These are phyloP conservation scores for Lophius americanus DNA, from an alignment of 2,797 vertebrate genomes.

Conservation along the genomic window DNA sequence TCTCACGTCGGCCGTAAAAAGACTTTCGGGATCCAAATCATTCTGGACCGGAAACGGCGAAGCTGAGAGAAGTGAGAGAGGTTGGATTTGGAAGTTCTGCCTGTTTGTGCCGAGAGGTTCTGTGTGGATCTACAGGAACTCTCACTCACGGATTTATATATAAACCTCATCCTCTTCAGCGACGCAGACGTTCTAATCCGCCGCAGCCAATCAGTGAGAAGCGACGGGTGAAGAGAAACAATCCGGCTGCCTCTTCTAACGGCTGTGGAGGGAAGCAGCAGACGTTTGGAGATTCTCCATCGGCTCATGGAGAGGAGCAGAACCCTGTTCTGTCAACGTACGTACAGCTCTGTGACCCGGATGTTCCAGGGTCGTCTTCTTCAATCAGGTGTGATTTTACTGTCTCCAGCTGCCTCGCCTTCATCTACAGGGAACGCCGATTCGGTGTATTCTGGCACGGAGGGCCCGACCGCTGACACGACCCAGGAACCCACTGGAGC, in stretches of 20 bases:
- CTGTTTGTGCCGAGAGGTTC: conserved; percentile 36
- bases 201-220: conserved; percentile 74
- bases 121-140: conserved; percentile 18
- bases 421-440: no score
- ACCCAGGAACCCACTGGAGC: no score
- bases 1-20: conserved; percentile 79
- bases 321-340: conserved; percentile 1
- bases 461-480: no score
- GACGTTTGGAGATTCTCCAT: conserved; percentile 44
- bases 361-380: not conserved
- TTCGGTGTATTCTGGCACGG: no score
- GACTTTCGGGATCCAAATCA: conserved; percentile 78
- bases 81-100: not conserved
- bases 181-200: conserved; percentile 65
- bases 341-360: not conserved
- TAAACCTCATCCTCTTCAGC: conserved; percentile 39
- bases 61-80: conserved; percentile 43
- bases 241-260: conserved; percentile 60
- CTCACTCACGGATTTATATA: conserved; percentile 5
- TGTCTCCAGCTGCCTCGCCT: no score
- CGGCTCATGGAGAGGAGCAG: conserved; percentile 12
- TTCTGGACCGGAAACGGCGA: conserved; percentile 44
- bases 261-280: conserved; percentile 33
- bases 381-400: not conserved
- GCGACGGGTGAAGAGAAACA: conserved; percentile 76